Percentiles rank a stretch among this genome's conserved stretches.
Evolutionary conservation across 1,140 invertebrate species (phyloP).

Genomic region (Saxidomus purpurata): DNA sequence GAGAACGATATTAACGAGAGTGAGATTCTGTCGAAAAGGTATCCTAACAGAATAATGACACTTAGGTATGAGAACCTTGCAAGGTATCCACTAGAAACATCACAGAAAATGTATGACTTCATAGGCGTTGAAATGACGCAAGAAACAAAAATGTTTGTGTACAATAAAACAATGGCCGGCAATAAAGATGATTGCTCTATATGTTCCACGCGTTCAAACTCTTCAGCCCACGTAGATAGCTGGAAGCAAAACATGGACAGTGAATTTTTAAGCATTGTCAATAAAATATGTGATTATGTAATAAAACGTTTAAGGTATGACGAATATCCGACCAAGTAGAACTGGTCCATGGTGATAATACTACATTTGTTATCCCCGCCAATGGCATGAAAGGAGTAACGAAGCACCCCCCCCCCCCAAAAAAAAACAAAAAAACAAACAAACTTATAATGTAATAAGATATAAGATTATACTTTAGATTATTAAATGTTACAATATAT

Average conservation of each 20-base stretch:
- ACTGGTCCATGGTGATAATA: too few relatives aligned
- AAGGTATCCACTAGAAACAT: slow-evolving; percentile 8
- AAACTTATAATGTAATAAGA: too few relatives aligned
- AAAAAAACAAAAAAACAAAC: too few relatives aligned
- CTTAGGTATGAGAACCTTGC: slow-evolving; percentile 51
- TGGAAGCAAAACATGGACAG: slow-evolving; percentile 41
- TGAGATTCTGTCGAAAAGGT: not conserved
- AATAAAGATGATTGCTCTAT: slow-evolving; percentile 16
- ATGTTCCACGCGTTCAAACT: slow-evolving; percentile 50
- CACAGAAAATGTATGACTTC: slow-evolving; percentile 45
- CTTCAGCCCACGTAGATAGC: slow-evolving; percentile 26
- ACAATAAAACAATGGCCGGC: slow-evolving; percentile 54
- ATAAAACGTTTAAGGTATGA: slow-evolving; percentile 28
- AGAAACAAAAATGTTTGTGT: slow-evolving; percentile 11
- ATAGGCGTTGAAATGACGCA: slow-evolving; percentile 2
- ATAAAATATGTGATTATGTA: slow-evolving; percentile 39
- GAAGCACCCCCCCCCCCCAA: too few relatives aligned
- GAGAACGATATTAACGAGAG: slow-evolving; percentile 38
- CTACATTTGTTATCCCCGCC: too few relatives aligned
- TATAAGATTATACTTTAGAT: too few relatives aligned
- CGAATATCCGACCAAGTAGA: not conserved
- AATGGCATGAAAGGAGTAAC: too few relatives aligned
- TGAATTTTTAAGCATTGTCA: slow-evolving; percentile 7
- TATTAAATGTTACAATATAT: too few relatives aligned
- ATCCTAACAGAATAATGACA: not conserved